Evolutionary conservation across 2,888 invertebrate genomes (phyloP).

Genomic region (Clanis bilineata): DNA sequence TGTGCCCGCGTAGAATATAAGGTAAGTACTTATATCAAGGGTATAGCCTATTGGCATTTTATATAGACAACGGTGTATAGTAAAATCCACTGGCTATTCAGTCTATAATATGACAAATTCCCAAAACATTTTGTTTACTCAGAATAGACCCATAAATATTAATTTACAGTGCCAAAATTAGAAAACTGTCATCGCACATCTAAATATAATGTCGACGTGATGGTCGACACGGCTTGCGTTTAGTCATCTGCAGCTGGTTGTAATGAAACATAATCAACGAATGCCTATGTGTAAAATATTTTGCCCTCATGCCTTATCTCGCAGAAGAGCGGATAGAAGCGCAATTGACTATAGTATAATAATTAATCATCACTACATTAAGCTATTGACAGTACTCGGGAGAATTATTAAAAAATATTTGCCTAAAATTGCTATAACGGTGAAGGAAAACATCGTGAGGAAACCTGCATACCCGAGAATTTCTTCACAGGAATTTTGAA

Average conservation of each 20-base stretch:
- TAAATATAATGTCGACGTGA: constrained; percentile 3
- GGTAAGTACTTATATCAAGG: background rate
- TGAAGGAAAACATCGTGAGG: too few relatives aligned
- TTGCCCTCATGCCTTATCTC: background rate
- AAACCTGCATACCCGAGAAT: too few relatives aligned
- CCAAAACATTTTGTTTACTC: background rate
- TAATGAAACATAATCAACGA: background rate
- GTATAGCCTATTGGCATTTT: background rate
- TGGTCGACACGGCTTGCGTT: background rate
- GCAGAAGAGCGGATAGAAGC: background rate
- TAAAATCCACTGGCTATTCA: background rate
- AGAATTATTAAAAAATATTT: too few relatives aligned
- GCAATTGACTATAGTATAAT: too few relatives aligned
- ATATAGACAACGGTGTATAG: too few relatives aligned
- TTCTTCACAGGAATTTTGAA: too few relatives aligned
- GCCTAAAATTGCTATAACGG: too few relatives aligned
- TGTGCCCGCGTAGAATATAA: background rate
- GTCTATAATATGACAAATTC: background rate
- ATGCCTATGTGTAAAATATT: constrained; percentile 20
- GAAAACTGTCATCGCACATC: constrained; percentile 6
- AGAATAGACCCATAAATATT: background rate
- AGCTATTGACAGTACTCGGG: too few relatives aligned
- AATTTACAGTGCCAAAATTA: background rate
- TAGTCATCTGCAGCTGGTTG: background rate
- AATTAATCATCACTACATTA: too few relatives aligned